These are phyloP conservation scores for Crioceris asparagi DNA, from an alignment of 2,888 invertebrate species.

Conservation along the genomic window DNA sequence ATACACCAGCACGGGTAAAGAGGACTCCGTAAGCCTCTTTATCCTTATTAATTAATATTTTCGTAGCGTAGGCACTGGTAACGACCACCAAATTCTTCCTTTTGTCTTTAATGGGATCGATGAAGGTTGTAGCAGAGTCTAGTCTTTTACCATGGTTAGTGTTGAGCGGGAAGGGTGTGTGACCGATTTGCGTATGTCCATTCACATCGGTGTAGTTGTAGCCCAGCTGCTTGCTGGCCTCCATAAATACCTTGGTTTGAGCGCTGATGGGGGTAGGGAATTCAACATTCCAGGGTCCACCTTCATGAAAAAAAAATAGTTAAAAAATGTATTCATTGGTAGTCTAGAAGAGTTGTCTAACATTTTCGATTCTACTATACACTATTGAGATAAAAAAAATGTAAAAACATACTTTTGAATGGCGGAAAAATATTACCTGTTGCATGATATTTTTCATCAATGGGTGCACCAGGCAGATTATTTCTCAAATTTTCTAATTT, in stretches of 20 bases:
- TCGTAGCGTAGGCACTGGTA: slow-evolving; percentile 53
- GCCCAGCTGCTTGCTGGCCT: slow-evolving; percentile 44
- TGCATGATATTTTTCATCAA: slow-evolving; percentile 13
- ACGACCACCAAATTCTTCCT: slow-evolving; percentile 59
- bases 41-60: slow-evolving; percentile 44
- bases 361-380: too few species aligned
- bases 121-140: slow-evolving; percentile 65
- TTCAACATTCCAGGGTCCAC: slow-evolving; percentile 14
- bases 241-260: slow-evolving; percentile 14
- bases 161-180: slow-evolving; percentile 56
- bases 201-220: slow-evolving; percentile 61
- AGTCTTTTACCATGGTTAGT: slow-evolving; percentile 59
- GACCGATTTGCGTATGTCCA: slow-evolving; percentile 48
- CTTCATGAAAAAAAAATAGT: too few species aligned
- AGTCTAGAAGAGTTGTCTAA: too few species aligned
- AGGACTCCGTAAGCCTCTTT: slow-evolving; percentile 55
- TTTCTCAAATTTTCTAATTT: slow-evolving; percentile 21
- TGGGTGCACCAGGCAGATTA: slow-evolving; percentile 11
- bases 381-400: too few species aligned
- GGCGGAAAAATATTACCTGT: too few species aligned
- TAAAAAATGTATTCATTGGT: too few species aligned
- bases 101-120: slow-evolving; percentile 52
- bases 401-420: too few species aligned
- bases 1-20: slow-evolving; percentile 48
- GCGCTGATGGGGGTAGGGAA: slow-evolving; percentile 12